Conservation (phyloP, 2,888 invertebrate genomes). For the Eudemis profundana region DNA sequence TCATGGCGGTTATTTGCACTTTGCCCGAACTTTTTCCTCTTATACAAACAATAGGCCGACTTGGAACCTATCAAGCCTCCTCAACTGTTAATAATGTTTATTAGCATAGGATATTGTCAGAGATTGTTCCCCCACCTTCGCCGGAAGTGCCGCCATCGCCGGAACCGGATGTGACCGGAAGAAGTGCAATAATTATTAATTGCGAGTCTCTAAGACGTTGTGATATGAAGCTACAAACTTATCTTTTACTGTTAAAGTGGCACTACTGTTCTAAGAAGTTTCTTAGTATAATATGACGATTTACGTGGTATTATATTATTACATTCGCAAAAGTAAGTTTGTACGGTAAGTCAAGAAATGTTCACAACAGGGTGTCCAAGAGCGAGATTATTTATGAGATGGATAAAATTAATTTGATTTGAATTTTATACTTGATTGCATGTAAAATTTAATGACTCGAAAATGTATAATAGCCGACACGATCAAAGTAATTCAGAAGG, state of each 20-base stretch:
- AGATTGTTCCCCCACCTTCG: slow-evolving; percentile 55
- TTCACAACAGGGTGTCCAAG: slow-evolving; percentile 38
- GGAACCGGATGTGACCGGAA: slow-evolving; percentile 70
- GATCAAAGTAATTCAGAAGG: not conserved
- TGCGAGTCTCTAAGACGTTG: slow-evolving; percentile 66
- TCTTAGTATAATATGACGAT: not conserved
- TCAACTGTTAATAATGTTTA: slow-evolving; percentile 63
- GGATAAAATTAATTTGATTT: slow-evolving; percentile 34
- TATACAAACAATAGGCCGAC: slow-evolving; percentile 34
- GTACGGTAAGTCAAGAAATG: slow-evolving; percentile 32
- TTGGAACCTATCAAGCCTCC: slow-evolving; percentile 49
- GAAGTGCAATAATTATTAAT: slow-evolving; percentile 83
- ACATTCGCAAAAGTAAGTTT: slow-evolving; percentile 20
- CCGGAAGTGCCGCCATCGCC: slow-evolving; percentile 68
- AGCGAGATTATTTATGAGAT: slow-evolving; percentile 33
- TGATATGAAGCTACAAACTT: slow-evolving; percentile 40
- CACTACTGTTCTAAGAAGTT: not conserved
- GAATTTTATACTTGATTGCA: slow-evolving; percentile 32
- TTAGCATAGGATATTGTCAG: slow-evolving; percentile 61
- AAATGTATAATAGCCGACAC: not conserved
- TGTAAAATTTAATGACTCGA: slow-evolving; percentile 36
- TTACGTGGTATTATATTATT: not conserved
- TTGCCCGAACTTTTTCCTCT: slow-evolving; percentile 26
- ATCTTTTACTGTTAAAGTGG: slow-evolving; percentile 9
- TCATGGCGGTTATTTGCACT: slow-evolving; percentile 13